These are phyloP conservation scores for Tetropium fuscum DNA, from an alignment of 2,888 invertebrate species.

Conservation along the genomic window DNA sequence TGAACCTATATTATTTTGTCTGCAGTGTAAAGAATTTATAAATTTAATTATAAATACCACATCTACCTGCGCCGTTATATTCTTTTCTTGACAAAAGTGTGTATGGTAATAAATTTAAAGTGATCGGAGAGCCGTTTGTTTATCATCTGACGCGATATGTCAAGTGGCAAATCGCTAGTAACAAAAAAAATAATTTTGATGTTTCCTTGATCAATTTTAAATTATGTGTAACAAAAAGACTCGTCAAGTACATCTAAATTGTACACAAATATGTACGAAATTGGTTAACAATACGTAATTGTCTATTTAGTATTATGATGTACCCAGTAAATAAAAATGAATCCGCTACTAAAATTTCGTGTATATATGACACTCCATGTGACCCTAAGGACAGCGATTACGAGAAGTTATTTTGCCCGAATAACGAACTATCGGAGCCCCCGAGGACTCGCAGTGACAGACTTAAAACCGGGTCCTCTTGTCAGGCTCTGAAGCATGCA, in stretches of 20 bases:
- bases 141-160: constrained; percentile 36
- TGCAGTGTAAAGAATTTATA: constrained; percentile 46
- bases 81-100: constrained; percentile 19
- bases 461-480: constrained; percentile 81
- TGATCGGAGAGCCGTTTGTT: constrained; percentile 22
- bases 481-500: constrained; percentile 90
- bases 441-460: constrained; percentile 66
- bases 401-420: constrained; percentile 62
- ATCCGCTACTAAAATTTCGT: constrained; percentile 52
- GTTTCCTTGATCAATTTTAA: constrained; percentile 39
- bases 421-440: constrained; percentile 64
- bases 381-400: constrained; percentile 63
- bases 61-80: constrained; percentile 30
- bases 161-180: constrained; percentile 36
- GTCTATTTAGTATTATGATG: constrained; percentile 44
- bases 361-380: constrained; percentile 64
- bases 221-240: constrained; percentile 55
- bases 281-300: constrained; percentile 64
- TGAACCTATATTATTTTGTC: constrained; percentile 36
- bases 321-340: constrained; percentile 57
- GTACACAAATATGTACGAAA: constrained; percentile 64
- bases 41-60: constrained; percentile 44
- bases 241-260: constrained; percentile 48
- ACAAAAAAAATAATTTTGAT: constrained; percentile 31
- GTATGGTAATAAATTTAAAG: constrained; percentile 7